Percentiles rank a stretch among this genome's conserved stretches.
Conservation (phyloP, 2,113 vertebrate species). For the Sphaerodactylus townsendi region DNA sequence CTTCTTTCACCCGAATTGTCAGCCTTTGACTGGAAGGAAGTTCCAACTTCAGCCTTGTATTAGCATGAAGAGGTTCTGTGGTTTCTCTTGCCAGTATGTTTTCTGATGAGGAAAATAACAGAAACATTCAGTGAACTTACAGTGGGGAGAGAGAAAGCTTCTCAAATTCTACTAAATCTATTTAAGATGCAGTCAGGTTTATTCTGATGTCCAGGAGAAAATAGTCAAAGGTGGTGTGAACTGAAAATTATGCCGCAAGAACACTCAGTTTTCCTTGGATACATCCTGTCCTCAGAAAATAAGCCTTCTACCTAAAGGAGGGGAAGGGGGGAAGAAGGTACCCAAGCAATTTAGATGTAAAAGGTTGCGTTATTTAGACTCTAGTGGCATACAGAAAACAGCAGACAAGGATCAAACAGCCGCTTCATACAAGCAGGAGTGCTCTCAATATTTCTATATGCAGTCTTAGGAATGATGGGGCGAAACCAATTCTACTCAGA, state of each 20-base stretch:
- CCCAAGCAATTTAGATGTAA: slow-evolving; percentile 2
- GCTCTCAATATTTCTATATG: slow-evolving; percentile 23
- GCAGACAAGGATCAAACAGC: neutral
- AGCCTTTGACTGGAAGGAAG: neutral
- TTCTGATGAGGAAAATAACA: neutral
- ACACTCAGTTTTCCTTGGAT: neutral
- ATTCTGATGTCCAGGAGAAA: neutral
- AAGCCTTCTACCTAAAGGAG: neutral
- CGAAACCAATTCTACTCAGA: slow-evolving; percentile 49
- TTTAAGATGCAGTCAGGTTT: neutral
- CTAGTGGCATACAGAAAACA: slow-evolving; percentile 7
- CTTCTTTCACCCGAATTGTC: neutral
- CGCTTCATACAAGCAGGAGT: neutral
- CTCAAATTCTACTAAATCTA: neutral
- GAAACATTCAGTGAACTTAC: neutral
- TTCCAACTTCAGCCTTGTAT: neutral
- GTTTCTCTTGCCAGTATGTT: neutral
- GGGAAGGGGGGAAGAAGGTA: neutral
- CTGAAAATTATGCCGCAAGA: fast-evolving
- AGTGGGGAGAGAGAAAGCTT: neutral
- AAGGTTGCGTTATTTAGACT: neutral
- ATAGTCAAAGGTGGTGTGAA: slow-evolving; percentile 19
- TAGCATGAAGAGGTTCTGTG: neutral
- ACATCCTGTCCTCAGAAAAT: slow-evolving; percentile 22
- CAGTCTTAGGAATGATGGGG: slow-evolving; percentile 36